Conservation (phyloP, 2,113 vertebrate genomes). For the Engystomops pustulosus region DNA sequence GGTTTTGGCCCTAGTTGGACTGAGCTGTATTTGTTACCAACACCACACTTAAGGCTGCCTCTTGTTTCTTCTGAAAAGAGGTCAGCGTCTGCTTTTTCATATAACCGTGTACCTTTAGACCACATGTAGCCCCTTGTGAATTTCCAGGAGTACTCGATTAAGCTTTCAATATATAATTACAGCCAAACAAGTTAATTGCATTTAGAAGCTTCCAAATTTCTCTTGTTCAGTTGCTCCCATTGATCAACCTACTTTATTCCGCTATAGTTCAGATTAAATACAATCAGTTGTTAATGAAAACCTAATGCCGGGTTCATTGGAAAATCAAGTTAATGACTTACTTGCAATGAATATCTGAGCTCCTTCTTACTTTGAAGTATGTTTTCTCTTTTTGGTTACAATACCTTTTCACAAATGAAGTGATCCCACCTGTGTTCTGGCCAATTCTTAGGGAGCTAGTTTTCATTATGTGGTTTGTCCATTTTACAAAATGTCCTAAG, state of each 20-base stretch:
- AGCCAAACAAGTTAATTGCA: conserved; percentile 85
- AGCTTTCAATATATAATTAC: conserved; percentile 87
- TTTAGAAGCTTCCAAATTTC: conserved; percentile 83
- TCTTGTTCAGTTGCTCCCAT: conserved; percentile 79
- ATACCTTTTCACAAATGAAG: conserved; percentile 67
- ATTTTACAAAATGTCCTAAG: background rate
- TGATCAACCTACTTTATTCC: conserved; percentile 78
- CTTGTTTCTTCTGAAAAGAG: conserved; percentile 68
- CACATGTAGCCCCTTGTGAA: conserved; percentile 68
- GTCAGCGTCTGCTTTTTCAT: conserved; percentile 71
- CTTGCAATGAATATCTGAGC: conserved; percentile 73
- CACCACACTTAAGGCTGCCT: conserved; percentile 66
- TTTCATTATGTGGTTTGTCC: conserved; percentile 20
- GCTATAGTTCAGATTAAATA: conserved; percentile 77
- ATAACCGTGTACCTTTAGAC: conserved; percentile 69
- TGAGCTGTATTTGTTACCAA: conserved; percentile 71
- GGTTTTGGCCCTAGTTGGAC: conserved; percentile 64
- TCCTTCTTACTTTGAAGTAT: conserved; percentile 70
- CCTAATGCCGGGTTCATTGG: conserved; percentile 82
- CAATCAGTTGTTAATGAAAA: conserved; percentile 82
- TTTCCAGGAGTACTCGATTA: conserved; percentile 88
- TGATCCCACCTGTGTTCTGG: conserved; percentile 69
- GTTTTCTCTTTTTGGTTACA: conserved; percentile 62
- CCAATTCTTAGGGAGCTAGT: conserved; percentile 46
- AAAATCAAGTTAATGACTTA: conserved; percentile 81